phyloP scores from a whole-genome alignment of 53 echinoderm and acorn worm genomes.

The Pentamera pediparva region DNA sequence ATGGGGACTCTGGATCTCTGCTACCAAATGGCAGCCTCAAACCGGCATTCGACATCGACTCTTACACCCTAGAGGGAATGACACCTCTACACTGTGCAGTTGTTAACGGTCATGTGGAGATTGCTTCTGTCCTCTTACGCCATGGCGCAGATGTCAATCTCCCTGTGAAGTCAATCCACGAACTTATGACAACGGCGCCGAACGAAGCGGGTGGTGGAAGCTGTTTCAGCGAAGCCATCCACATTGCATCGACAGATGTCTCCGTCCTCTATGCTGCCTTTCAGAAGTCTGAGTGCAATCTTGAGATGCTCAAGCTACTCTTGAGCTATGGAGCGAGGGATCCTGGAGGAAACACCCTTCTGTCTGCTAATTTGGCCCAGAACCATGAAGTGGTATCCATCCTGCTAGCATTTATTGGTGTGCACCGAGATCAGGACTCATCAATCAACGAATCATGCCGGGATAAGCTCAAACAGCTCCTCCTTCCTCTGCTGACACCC shows the following conservation, averaged over 20 bases:
- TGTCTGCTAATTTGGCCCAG: constrained; percentile 68
- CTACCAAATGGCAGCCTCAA: constrained; percentile 45
- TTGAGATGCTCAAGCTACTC: constrained; percentile 78
- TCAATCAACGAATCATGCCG: constrained; percentile 51
- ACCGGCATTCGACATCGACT: constrained; percentile 68
- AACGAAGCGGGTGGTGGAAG: constrained; percentile 19
- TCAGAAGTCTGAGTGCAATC: constrained; percentile 59
- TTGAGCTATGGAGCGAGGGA: constrained; percentile 84
- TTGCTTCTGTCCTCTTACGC: constrained; percentile 63
- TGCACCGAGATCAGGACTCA: constrained; percentile 84
- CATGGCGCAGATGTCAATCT: constrained; percentile 86
- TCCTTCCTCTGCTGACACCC: constrained; percentile 5
- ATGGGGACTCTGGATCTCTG: constrained; percentile 28
- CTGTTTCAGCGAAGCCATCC: constrained; percentile 51
- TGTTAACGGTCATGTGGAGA: constrained; percentile 68
- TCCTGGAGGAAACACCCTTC: constrained; percentile 62
- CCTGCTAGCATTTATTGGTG: constrained; percentile 79
- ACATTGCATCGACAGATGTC: constrained; percentile 58
- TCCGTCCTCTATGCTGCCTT: constrained; percentile 83
- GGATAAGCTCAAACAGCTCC: constrained; percentile 60
- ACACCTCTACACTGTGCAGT: constrained; percentile 87
- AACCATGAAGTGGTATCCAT: constrained; percentile 64
- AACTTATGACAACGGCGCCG: constrained; percentile 42
- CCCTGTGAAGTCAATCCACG: constrained; percentile 65
- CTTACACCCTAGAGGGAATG: constrained; percentile 80